These are phyloP conservation scores for Montipora foliosa DNA, from an alignment of 64 coral and sea anemone species.

Conservation along the genomic window DNA sequence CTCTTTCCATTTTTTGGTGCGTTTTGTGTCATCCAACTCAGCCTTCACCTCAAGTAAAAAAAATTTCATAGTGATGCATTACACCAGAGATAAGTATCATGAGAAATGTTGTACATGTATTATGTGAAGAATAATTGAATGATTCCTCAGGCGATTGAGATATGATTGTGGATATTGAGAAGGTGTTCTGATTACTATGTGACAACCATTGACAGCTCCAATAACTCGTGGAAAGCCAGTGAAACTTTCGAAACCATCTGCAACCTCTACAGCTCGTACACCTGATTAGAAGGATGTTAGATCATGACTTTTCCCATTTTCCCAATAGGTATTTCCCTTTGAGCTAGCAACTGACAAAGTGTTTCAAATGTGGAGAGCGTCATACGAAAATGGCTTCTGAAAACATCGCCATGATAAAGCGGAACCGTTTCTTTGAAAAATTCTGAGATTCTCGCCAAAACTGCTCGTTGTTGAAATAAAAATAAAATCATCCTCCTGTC, in stretches of 20 bases:
- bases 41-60: background rate
- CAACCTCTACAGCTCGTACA: background rate
- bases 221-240: constrained; percentile 2
- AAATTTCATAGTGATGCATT: background rate
- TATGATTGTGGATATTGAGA: background rate
- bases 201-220: background rate
- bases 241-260: background rate
- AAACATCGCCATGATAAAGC: too few species aligned
- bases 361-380: too few species aligned
- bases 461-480: too few species aligned
- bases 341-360: too few species aligned
- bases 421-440: too few species aligned
- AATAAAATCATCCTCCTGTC: too few species aligned
- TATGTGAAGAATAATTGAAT: background rate
- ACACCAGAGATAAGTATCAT: background rate
- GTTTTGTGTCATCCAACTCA: too few species aligned
- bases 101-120: background rate
- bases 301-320: background rate
- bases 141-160: background rate
- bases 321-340: too few species aligned
- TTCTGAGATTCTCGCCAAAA: too few species aligned
- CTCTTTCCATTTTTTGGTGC: too few species aligned
- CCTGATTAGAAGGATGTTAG: background rate
- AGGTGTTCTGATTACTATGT: background rate
- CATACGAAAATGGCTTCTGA: too few species aligned